Conservation (phyloP, 2,888 invertebrate genomes). For the Euphydryas editha region DNA sequence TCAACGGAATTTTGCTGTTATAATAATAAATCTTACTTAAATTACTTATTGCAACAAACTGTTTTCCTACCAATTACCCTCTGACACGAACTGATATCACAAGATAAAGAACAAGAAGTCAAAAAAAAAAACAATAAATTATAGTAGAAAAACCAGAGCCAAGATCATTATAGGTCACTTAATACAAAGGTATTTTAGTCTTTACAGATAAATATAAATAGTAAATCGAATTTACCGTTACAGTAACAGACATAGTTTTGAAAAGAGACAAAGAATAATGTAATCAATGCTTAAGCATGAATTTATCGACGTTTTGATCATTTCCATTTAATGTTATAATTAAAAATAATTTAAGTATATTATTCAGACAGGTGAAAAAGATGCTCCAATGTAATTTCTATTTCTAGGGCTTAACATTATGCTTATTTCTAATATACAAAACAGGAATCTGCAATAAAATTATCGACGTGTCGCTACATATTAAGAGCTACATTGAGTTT, state of each 20-base stretch:
- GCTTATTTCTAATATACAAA: slow-evolving; percentile 76
- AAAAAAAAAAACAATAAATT: slow-evolving; percentile 42
- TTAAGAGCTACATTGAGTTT: slow-evolving; percentile 5
- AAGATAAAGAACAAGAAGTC: slow-evolving; percentile 50
- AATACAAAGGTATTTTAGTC: slow-evolving; percentile 21
- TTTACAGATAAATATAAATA: slow-evolving; percentile 13
- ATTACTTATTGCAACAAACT: slow-evolving; percentile 51
- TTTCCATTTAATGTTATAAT: neutral
- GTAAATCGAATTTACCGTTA: neutral
- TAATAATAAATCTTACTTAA: slow-evolving; percentile 32
- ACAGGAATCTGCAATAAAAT: slow-evolving; percentile 82
- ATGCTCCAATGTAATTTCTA: slow-evolving; percentile 30
- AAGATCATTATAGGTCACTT: slow-evolving; percentile 41
- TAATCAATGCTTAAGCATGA: neutral
- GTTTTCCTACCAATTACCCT: slow-evolving; percentile 44
- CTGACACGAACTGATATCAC: slow-evolving; percentile 58
- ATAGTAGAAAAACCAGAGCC: slow-evolving; percentile 40
- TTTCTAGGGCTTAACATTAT: slow-evolving; percentile 59
- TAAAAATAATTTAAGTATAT: neutral
- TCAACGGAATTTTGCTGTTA: slow-evolving; percentile 41
- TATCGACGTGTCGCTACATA: slow-evolving; percentile 43
- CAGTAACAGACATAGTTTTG: neutral
- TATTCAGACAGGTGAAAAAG: neutral
- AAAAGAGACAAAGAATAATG: neutral
- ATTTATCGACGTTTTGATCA: neutral